Base-by-base conservation (phyloP, 2,888 invertebrate species). In the Spilarctia lutea region DNA sequence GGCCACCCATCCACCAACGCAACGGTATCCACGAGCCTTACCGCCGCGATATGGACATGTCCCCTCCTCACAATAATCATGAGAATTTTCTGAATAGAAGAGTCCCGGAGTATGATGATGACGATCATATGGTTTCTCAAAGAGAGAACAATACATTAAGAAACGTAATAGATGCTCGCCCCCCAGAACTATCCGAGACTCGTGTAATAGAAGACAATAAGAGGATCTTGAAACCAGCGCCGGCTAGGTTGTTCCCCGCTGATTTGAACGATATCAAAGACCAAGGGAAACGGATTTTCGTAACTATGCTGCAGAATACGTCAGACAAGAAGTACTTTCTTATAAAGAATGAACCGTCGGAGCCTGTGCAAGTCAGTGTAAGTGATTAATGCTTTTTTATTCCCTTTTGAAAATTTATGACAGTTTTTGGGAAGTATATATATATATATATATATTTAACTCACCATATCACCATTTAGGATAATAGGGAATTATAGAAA, bases 251-350 rank as follows among this genome's bases (percentile, higher is more conserved):
- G 73, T 83, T 96, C 60, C 93, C 95, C 0, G 89, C 95, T 0
- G 88, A 94, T 7, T 92, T 94, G 71, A 79, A 91, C 0, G 94
- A 94, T 24, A 84, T 89, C 3, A 94, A 94, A 76, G 94, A 95
- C 39, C 78, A 91, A 0, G 88, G 93, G 7, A 94, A 93, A 81
- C 86, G 93, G 71, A 91, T 94, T 80, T 96, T 94, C 77, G 95
- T 96, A 2, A 85, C 85, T 0, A 83, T 85, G 42, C 90, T 96
- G 75, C 94, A 94, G 77, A 90, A 87, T 75, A 82, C 89, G 63
- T 87, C 94, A 27, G 97, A 97, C 70, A 97, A 97, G 89, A 97
- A 97, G 88, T 93, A 97, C 80, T 96, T 97, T 85, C 95, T 97
- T 73, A 96, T 97, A 78, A 97, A 97, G 89, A 97, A 96, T 89